These are phyloP conservation scores for Carabus problematicus DNA, from an alignment of 2,888 invertebrate species.

Conservation along the genomic window DNA sequence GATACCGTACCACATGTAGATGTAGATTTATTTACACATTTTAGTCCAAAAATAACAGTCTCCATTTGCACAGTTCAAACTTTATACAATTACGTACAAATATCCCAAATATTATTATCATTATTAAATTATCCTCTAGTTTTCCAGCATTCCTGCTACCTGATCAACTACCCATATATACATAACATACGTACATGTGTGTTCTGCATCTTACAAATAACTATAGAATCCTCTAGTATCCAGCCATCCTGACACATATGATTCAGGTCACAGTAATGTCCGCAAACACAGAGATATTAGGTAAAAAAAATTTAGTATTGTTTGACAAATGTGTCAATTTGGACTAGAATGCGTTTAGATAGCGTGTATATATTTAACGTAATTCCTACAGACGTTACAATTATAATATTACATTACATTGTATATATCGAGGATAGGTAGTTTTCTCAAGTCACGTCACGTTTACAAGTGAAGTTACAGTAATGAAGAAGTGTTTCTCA, in stretches of 20 bases:
- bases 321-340: background rate
- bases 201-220: too few relatives aligned
- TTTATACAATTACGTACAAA: too few relatives aligned
- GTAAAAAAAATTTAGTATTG: too few relatives aligned
- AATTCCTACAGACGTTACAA: slow-evolving; percentile 54
- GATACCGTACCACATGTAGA: slow-evolving; percentile 21
- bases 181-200: too few relatives aligned
- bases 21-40: slow-evolving; percentile 45
- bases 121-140: too few relatives aligned
- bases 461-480: slow-evolving; percentile 42
- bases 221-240: too few relatives aligned
- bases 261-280: background rate
- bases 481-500: slow-evolving; percentile 21
- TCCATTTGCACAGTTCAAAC: too few relatives aligned
- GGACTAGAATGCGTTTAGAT: slow-evolving; percentile 29
- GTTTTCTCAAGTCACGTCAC: slow-evolving; percentile 29
- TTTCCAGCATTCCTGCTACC: too few relatives aligned
- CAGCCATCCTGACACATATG: background rate
- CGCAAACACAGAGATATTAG: background rate
- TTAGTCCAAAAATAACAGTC: slow-evolving; percentile 50
- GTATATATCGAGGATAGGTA: slow-evolving; percentile 50
- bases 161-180: too few relatives aligned
- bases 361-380: slow-evolving; percentile 45
- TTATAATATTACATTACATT: slow-evolving; percentile 53
- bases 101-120: too few relatives aligned